Percentiles rank a stretch among this genome's conserved stretches.
These are phyloP conservation scores for Andrena hattorfiana DNA, from an alignment of 2,888 invertebrate genomes.

Conservation along the genomic window DNA sequence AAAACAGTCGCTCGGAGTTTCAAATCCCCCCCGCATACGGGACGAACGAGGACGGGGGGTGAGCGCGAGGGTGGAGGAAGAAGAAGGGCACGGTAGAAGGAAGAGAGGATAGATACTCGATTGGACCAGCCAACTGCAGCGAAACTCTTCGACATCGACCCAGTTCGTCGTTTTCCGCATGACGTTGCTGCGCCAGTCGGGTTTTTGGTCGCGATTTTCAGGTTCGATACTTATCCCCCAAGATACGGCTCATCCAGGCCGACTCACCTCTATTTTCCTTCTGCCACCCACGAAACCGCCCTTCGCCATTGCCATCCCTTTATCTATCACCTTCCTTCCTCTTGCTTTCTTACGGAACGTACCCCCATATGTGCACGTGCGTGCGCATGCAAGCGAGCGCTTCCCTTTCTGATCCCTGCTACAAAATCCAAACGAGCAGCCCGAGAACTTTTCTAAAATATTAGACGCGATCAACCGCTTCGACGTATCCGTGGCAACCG, in stretches of 20 bases:
- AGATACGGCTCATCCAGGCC: constrained; percentile 58
- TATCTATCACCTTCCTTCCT: constrained; percentile 74
- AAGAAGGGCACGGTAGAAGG: constrained; percentile 46
- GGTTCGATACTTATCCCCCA: constrained; percentile 67
- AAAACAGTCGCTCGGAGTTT: constrained; percentile 73
- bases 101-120: constrained; percentile 58
- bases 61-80: constrained; percentile 11
- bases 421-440: constrained; percentile 47
- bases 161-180: constrained; percentile 72
- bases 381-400: background rate
- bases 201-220: constrained; percentile 74
- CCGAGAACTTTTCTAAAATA: constrained; percentile 74
- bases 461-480: constrained; percentile 57
- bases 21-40: constrained; percentile 63
- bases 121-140: constrained; percentile 63
- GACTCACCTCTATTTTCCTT: constrained; percentile 40
- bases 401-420: constrained; percentile 22
- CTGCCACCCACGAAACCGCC: constrained; percentile 33
- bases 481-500: constrained; percentile 47
- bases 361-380: constrained; percentile 63
- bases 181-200: constrained; percentile 62
- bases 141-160: constrained; percentile 75
- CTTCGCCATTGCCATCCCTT: constrained; percentile 41
- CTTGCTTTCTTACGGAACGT: constrained; percentile 42
- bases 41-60: constrained; percentile 44